Evolutionary conservation across 2,797 vertebrate species (phyloP).

Genomic region (Tenualosa ilisha): DNA sequence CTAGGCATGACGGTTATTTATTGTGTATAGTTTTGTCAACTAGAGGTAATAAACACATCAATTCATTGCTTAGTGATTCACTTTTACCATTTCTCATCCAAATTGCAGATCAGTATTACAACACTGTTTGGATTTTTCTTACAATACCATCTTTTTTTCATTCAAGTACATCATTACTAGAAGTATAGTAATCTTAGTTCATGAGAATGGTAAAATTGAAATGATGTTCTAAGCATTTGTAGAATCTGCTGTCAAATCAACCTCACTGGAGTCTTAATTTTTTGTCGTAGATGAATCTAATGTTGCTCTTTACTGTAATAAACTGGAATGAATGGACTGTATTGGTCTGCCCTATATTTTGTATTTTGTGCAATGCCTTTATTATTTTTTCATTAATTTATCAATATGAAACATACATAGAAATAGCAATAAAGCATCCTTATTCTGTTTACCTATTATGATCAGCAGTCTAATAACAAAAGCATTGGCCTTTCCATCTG

Average conservation of each 20-base stretch:
- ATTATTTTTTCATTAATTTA: neutral
- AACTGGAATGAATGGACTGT: slow-evolving; percentile 1
- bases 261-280: neutral
- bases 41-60: slow-evolving; percentile 12
- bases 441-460: neutral
- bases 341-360: neutral
- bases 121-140: neutral
- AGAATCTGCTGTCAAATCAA: slow-evolving; percentile 6
- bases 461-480: neutral
- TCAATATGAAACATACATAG: no score
- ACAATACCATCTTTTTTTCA: neutral
- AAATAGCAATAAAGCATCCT: neutral
- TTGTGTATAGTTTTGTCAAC: slow-evolving; percentile 32
- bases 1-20: slow-evolving; percentile 32
- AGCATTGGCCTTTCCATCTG: no score
- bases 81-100: neutral
- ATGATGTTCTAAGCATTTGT: neutral
- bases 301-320: neutral
- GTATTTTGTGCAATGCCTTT: neutral
- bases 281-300: neutral
- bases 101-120: neutral
- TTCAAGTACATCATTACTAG: neutral
- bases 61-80: slow-evolving; percentile 5
- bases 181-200: neutral
- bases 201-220: neutral